Evolutionary conservation across 2,797 vertebrate species (phyloP).

Genomic region (Ambastaia sidthimunki): DNA sequence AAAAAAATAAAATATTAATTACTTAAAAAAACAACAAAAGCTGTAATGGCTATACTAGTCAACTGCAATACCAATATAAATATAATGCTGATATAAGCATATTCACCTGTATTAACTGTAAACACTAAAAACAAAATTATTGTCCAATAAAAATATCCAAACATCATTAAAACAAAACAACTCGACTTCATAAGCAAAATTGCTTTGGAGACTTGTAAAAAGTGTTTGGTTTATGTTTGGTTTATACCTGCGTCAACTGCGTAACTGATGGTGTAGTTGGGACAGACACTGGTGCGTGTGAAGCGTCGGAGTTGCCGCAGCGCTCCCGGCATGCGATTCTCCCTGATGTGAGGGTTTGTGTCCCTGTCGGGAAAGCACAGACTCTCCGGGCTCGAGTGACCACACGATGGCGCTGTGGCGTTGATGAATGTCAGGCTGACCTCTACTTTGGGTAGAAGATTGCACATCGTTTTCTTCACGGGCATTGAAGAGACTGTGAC

Average conservation of each 20-base stretch:
- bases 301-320: conserved; percentile 85
- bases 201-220: neutral
- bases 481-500: conserved; percentile 73
- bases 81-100: neutral
- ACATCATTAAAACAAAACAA: too few relatives aligned
- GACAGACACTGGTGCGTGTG: conserved; percentile 82
- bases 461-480: conserved; percentile 74
- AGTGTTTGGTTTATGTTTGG: neutral
- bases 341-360: conserved; percentile 88
- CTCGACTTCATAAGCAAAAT: too few relatives aligned
- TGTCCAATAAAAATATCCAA: too few relatives aligned
- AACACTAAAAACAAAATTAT: too few relatives aligned
- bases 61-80: neutral
- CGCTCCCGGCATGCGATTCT: conserved; percentile 87
- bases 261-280: conserved; percentile 89
- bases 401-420: conserved; percentile 82
- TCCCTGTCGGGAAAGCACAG: conserved; percentile 87
- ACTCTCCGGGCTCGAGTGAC: conserved; percentile 76
- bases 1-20: too few relatives aligned
- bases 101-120: too few relatives aligned
- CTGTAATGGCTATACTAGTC: too few relatives aligned
- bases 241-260: conserved; percentile 85
- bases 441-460: conserved; percentile 54
- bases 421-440: conserved; percentile 86
- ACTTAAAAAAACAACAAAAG: too few relatives aligned